phyloP scores from a whole-genome alignment of 2,113 vertebrate species.

The Cyphotilapia sp. region DNA sequence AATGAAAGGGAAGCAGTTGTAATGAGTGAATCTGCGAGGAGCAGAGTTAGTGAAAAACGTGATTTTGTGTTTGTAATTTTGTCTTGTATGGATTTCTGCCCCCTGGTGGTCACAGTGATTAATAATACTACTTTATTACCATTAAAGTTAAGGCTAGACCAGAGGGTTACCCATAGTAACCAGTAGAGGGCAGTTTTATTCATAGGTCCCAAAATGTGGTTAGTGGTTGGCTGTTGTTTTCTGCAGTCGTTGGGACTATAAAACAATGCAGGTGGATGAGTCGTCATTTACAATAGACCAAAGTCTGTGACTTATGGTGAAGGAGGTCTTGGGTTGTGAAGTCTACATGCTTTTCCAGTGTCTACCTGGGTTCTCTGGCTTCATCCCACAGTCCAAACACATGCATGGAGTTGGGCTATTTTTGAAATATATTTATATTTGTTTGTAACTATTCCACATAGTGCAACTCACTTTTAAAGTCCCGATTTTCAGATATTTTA shows the following conservation, averaged over 20 bases:
- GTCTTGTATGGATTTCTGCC: not conserved
- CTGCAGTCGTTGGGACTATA: not conserved
- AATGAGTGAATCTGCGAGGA: not conserved
- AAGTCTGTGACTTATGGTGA: not conserved
- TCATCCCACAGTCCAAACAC: not conserved
- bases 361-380: not conserved
- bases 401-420: accelerated
- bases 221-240: not conserved
- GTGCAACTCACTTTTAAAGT: not conserved
- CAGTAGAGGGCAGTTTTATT: not conserved
- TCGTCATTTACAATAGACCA: accelerated
- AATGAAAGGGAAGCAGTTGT: not conserved
- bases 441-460: not conserved
- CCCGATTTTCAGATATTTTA: not conserved
- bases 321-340: not conserved
- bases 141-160: not conserved
- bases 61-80: not conserved
- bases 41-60: not conserved
- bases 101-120: not conserved
- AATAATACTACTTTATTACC: not conserved
- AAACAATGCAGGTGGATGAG: not conserved
- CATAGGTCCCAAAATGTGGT: not conserved
- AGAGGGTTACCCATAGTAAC: not conserved
- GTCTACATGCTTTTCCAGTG: not conserved
- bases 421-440: not conserved